These are phyloP conservation scores for Gallinago nigripennis DNA, from an alignment of 2,797 vertebrate genomes.

Conservation along the genomic window DNA sequence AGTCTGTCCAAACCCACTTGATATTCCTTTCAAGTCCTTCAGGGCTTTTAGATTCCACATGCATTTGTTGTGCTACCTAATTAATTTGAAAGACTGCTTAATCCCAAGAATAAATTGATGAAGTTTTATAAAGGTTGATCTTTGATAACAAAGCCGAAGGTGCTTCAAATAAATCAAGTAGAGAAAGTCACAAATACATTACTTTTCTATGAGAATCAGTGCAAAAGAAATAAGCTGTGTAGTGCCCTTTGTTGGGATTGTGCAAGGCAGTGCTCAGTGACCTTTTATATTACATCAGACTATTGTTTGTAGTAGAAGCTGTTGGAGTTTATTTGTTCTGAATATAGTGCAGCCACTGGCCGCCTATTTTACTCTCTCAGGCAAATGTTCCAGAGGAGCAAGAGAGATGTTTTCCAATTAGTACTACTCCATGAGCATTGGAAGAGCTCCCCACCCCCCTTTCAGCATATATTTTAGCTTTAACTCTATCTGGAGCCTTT, in stretches of 20 bases:
- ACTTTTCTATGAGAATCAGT: neutral
- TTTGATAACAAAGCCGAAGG: neutral
- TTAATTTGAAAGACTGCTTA: constrained; percentile 20
- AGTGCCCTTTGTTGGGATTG: neutral
- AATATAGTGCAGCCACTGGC: neutral
- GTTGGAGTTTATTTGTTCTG: neutral
- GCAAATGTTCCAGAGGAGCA: neutral
- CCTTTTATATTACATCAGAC: neutral
- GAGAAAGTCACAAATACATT: neutral
- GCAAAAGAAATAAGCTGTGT: neutral
- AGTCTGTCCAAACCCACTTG: neutral
- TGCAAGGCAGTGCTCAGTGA: neutral
- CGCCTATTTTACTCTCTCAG: neutral
- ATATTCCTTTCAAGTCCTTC: neutral
- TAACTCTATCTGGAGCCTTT: neutral
- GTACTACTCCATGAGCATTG: neutral
- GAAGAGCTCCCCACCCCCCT: neutral
- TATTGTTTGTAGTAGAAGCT: neutral
- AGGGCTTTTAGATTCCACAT: neutral
- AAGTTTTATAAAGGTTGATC: neutral
- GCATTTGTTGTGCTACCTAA: constrained; percentile 2
- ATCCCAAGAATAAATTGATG: neutral
- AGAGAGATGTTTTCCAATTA: neutral
- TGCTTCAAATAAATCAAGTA: neutral
- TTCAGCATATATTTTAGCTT: neutral